Evolutionary conservation across 1,140 invertebrate genomes (phyloP), one percentile per base, ranked within the genome.

Genomic region (Whitmania pigra): DNA sequence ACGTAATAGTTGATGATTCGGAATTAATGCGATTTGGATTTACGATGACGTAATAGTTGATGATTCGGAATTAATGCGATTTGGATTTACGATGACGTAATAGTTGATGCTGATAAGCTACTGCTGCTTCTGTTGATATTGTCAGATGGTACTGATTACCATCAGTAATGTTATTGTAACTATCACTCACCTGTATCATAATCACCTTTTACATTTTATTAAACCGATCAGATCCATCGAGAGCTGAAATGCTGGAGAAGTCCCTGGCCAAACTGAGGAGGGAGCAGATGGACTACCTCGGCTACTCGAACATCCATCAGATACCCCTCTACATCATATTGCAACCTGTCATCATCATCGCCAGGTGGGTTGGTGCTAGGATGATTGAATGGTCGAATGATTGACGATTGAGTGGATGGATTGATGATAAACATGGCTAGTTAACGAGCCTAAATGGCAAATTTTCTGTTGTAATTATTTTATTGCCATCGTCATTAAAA

Each of bases 271-370:
- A 27, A 20, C 43, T 66, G 29, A 27, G 18, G 13, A 36, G 57
- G 31, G 88, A 89, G 78, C 86, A 84, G 17, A 85, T 89, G 2
- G 88, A 88, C 81, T 89, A 90, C 79, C 80, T 89, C 17, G 88
- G 88, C 4, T 90, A 89, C 76, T 89, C 88, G 78, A 89, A 88
- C 22, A 87, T 86, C 0, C 88, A 90, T 75, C 88, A 90, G 76
- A 86, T 89, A 75, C 77, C 87, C 2, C 88, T 90, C 87, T 87
- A 89, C 73, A 82, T 87, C 72, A 80, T 89, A 22, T 86, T 90
- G 25, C 79, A 84, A 73, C 83, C 87, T 22, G 87, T 89, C 77
- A 86, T 87, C 3, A 76, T 84, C 3, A 81, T 80, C 2, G 87
- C 87, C 0, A 84, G 85, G 76, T 83, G 82, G 31, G 73, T 72